Evolutionary conservation across 2,797 vertebrate genomes (phyloP), one percentile per base, ranked within the genome.

Genomic region (Acestrorhynchus altus): DNA sequence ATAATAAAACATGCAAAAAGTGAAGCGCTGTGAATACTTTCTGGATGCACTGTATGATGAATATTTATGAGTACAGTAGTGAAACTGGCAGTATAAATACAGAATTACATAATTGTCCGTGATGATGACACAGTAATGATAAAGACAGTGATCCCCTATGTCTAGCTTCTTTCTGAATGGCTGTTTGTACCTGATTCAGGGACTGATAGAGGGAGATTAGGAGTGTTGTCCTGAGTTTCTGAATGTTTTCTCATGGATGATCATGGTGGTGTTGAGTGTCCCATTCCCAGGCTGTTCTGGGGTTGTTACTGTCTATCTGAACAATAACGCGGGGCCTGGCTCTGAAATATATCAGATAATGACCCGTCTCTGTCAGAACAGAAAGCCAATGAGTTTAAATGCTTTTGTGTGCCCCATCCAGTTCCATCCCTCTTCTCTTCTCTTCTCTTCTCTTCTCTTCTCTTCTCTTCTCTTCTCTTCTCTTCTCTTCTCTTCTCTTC

Each of bases 261-360:
- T 88, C 84, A 81, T 88, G 69, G 87, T 69, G 93, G 94, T 95
- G 92, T 96, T 95, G 92, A 92, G 86, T 96, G 89, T 95, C 96
- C 89, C 76, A 92, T 95, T 96, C 95, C 95, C 95, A 96, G 94
- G 94, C 93, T 88, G 90, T 92, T 90, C 91, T 88, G 85, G 76
- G 86, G 77, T 80, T 85, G 89, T 89, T 85, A 91, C 92, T 91
- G 91, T 88, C 87, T 91, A 91, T 90, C 86, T 86, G 74, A 91
- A 94, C 92, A 92, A 91, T 78, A 91, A 86, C 90, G 89, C 89
- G 83, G 90, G 92, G 93, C 94, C 92, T 86, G 87, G 90, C 91
- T 89, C 91, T 95, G 95, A 95, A 97, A 96, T 96, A 94, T 93
- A 95, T 96, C 96, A 95, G 93, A 94, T 96, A 96, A 96, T 95